phyloP scores from a whole-genome alignment of 2,113 vertebrate genomes.

The Formicarius rufipectus region DNA sequence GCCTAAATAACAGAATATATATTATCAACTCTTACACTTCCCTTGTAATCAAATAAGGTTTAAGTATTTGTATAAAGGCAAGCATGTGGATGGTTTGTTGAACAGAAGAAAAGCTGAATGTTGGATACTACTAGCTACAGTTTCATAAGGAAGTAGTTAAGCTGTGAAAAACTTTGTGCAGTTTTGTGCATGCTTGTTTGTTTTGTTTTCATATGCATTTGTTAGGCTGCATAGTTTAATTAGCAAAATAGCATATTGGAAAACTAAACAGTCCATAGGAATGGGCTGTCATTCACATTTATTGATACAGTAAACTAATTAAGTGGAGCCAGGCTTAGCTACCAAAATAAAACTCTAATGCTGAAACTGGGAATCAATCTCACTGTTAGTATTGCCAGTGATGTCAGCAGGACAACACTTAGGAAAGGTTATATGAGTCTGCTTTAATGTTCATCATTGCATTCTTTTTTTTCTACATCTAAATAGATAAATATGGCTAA shows the following conservation, averaged over 20 bases:
- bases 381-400: not conserved
- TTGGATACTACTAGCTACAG: not conserved
- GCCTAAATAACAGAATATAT: not conserved
- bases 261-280: not conserved
- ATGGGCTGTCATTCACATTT: not conserved
- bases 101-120: not conserved
- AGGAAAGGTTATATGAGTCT: not conserved
- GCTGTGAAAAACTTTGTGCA: not conserved
- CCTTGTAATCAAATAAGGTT: not conserved
- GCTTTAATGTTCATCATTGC: not conserved
- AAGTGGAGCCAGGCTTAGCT: not conserved
- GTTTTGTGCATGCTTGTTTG: not conserved
- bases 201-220: not conserved
- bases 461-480: not conserved
- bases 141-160: not conserved
- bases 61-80: not conserved
- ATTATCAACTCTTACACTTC: not conserved
- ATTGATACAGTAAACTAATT: conserved; percentile 9
- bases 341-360: not conserved
- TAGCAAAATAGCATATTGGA: not conserved
- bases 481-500: not conserved
- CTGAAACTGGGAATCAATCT: conserved; percentile 4
- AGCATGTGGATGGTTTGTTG: not conserved
- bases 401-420: not conserved
- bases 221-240: not conserved